Evolutionary conservation across 1,140 invertebrate species (phyloP), one percentile per base, ranked within the genome.

Genomic region (Lepidurus arcticus): DNA sequence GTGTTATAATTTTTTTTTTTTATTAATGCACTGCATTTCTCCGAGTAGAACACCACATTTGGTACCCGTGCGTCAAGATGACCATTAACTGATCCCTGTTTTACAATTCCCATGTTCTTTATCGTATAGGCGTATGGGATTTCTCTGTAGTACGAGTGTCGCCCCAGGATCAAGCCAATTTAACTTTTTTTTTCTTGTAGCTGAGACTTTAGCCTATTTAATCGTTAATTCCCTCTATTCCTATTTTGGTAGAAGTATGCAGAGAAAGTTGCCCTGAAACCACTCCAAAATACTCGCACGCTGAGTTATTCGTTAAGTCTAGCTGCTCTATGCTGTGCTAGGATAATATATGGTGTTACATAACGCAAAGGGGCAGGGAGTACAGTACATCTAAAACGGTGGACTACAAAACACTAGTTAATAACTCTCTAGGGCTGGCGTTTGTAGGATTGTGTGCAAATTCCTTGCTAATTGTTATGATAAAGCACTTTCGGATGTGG

Each of bases 191-290:
- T 4, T n/a, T 13, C 13, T 16, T 65, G 21, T 13, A 65, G n/a
- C 53, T n/a, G 45, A 16, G 53, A 7, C 6, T 65, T 65, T 16
- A n/a, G 6, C 6, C 21, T 11, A 65, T 13, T n/a, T 65, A 65
- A 16, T 9, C 9, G 21, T 65, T 65, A 65, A 65, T 65, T 65
- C 13, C n/a, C 6, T n/a, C 53, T 16, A 7, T 21, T 65, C 53
- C 53, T 65, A 16, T 1, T 65, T 65, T 65, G 21, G 16, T n/a
- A 21, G 21, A 65, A 65, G 53, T 16, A 21, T 10, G 16, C n/a
- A 65, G 53, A 65, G 53, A 65, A 65, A 65, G 53, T 65, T 65
- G 53, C 53, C 53, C 53, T 16, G 53, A 21, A 65, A 65, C 53
- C 21, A 13, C 8, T 16, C 53, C 21, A 65, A 21, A 65, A 9